Evolutionary conservation across 2,113 vertebrate species (phyloP), one percentile per base, ranked within the genome.

Genomic region (Glaucidium brasilianum): DNA sequence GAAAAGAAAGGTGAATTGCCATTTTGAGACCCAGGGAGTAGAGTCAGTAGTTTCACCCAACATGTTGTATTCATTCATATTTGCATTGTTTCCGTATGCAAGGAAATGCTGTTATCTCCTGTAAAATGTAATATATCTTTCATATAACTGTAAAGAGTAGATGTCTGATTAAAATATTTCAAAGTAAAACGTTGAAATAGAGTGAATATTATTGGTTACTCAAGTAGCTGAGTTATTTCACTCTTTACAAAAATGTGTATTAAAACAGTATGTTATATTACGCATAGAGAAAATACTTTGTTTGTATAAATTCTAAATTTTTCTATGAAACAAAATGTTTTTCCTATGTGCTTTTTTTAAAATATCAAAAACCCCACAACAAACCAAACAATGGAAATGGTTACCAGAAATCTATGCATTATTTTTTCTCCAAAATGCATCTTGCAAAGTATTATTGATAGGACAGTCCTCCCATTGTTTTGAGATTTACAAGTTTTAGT

Each of bases 391-490:
- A 34, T 78, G 62, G 90, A 93, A 64, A 67, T 45, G 2, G 41
- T 59, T 71, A 50, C 15, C 32, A 90, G 78, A 87, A 95, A 67
- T 66, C 4, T 71, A 18, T 88, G 66, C 92, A 47, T 88, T 85
- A 53, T 58, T 83, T 89, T 58, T 74, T 93, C 85, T 53, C 83
- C 25, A 77, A 62, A 88, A 78, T 53, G 45, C 69, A 59, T 93
- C 84, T 90, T 96, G 91, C 87, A 87, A 78, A 96, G 20, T 72
- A 49, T 43, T 77, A n/a, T 35, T 92, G 89, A 91, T 88, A 96
- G 34, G 50, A 49, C 63, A 63, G 16, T 39, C 64, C 81, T 90
- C 80, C 64, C 69, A 35, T 45, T 35, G 29, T 35, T 32, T 64
- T 84, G 67, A 97, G 94, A 92, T 94, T 76, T 78, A 94, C 77